These are phyloP conservation scores for Bombus ignitus DNA, from an alignment of 1,140 invertebrate genomes.

Conservation along the genomic window DNA sequence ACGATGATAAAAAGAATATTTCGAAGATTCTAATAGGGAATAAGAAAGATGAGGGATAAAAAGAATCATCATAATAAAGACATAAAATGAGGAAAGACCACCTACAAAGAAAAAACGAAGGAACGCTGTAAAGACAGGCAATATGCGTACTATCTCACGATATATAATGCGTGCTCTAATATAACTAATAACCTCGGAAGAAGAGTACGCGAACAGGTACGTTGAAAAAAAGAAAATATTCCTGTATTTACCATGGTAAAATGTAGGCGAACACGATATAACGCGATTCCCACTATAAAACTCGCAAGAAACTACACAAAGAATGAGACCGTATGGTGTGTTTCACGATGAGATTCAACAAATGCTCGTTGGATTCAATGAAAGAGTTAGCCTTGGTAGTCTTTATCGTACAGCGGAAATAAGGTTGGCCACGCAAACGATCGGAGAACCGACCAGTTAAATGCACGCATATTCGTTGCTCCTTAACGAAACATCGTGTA, in stretches of 20 bases:
- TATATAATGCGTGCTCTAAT: neutral
- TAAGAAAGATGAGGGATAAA: neutral
- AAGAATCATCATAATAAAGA: neutral
- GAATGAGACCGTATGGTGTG: neutral
- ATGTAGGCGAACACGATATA: neutral
- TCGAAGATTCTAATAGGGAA: neutral
- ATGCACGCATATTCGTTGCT: slow-evolving; percentile 17
- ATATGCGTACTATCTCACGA: neutral
- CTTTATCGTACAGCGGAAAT: slow-evolving; percentile 61
- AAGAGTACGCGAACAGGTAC: neutral
- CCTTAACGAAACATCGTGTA: slow-evolving; percentile 32
- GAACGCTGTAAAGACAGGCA: neutral
- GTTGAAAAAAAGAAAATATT: neutral
- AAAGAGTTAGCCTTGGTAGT: slow-evolving; percentile 44
- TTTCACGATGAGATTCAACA: slow-evolving; percentile 40
- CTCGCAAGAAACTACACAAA: slow-evolving; percentile 27
- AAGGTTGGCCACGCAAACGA: slow-evolving; percentile 59
- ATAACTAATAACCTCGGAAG: neutral
- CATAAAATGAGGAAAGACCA: neutral
- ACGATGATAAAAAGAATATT: too few species aligned
- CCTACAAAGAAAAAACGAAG: neutral
- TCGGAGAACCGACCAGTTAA: slow-evolving; percentile 10
- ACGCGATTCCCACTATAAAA: neutral
- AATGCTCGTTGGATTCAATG: slow-evolving; percentile 44
- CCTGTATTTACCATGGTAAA: slow-evolving; percentile 29